Percentiles rank a stretch among this genome's conserved stretches.
phyloP scores from a whole-genome alignment of 1,140 invertebrate species.

The Globodera ellingtonae region DNA sequence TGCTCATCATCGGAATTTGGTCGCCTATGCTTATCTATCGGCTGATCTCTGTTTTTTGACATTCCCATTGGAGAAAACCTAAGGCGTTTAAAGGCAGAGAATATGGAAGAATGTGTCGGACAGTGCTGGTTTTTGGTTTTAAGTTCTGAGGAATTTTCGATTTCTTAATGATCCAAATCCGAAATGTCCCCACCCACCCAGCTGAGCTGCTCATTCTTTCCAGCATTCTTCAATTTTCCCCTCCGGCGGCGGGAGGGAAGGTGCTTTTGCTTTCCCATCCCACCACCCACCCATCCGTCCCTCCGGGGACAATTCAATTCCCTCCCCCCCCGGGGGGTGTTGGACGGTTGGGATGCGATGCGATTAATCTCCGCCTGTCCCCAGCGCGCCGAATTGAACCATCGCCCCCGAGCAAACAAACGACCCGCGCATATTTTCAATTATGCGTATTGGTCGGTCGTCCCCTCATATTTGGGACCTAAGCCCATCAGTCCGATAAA shows the following conservation, averaged over 20 bases:
- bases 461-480: neutral
- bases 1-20: neutral
- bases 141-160: no score
- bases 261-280: no score
- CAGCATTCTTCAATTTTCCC: no score
- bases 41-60: neutral
- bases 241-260: neutral
- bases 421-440: slow-evolving; percentile 9
- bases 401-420: slow-evolving; percentile 8
- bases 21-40: neutral
- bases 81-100: neutral
- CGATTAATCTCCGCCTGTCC: neutral
- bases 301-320: neutral
- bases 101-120: neutral
- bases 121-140: neutral
- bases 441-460: slow-evolving; percentile 6
- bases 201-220: no score
- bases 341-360: no score
- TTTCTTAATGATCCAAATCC: no score
- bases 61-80: neutral
- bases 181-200: no score
- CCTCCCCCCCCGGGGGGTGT: no score
- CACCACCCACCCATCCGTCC: neutral
- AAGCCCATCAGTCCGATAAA: neutral
- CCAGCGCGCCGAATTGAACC: slow-evolving; percentile 7